phyloP scores from a whole-genome alignment of 2,797 vertebrate species.

The Mus spretus region DNA sequence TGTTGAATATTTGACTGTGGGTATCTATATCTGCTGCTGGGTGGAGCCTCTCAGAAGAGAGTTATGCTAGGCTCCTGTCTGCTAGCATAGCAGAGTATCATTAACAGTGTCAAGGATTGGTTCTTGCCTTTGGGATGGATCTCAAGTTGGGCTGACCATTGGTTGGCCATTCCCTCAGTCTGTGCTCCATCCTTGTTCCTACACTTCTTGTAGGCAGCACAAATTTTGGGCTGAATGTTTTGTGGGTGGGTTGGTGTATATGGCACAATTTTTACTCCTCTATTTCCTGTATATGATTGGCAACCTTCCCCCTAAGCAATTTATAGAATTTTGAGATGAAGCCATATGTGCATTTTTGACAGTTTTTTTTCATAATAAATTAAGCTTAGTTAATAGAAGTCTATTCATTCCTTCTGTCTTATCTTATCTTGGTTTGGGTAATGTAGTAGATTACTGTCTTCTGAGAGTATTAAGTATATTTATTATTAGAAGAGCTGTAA shows the following conservation, averaged over 20 bases:
- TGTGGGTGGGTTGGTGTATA: neutral
- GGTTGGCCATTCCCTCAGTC: neutral
- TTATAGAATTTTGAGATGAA: constrained; percentile 41
- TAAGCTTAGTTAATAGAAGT: neutral
- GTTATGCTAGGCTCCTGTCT: neutral
- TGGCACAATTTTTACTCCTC: neutral
- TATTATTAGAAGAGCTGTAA: neutral
- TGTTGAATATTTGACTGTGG: neutral
- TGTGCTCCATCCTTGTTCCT: neutral
- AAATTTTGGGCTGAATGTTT: neutral
- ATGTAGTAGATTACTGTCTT: neutral
- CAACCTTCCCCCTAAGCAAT: neutral
- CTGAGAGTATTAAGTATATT: neutral
- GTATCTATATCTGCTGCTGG: neutral
- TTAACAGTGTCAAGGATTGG: neutral
- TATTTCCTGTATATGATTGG: neutral
- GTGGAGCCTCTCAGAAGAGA: neutral
- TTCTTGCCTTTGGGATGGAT: neutral
- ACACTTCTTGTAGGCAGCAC: neutral
- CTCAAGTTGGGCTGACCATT: neutral
- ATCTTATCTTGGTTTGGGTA: neutral
- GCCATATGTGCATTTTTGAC: neutral
- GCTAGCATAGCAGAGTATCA: neutral
- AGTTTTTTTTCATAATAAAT: constrained; percentile 2
- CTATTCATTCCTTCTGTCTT: neutral